Base-by-base conservation (phyloP, 2,113 vertebrate genomes). In the Menidia beryllina region DNA sequence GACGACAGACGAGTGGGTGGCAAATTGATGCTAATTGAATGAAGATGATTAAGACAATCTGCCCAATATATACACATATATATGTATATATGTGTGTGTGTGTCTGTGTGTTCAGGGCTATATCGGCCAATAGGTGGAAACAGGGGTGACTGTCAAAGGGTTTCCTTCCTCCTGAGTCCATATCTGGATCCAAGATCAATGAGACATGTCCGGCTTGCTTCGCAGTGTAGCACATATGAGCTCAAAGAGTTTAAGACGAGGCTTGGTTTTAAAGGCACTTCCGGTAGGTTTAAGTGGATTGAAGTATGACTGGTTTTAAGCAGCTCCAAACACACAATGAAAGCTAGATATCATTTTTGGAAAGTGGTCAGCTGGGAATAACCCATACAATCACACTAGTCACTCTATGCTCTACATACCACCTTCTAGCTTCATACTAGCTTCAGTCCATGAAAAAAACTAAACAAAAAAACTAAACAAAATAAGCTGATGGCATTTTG, bases 321-420 rank as follows among this genome's bases (percentile, higher is more conserved):
- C 51, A 34, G 53, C 43, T 61, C 7, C 43, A 55, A 24, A 45
- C 36, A 7, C 25, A 45, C 36, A 52, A 3, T 25, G n/a, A 34
- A 6, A 67, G 57, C 48, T 36, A 45, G 63, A 63, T n/a, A n/a
- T 51, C 19, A 27, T 48, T 39, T 52, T 19, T 53, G 13, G 1
- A 25, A 15, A 61, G 45, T 55, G 72, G 51, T 79, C 49, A 58
- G 55, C 27, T 23, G 30, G 52, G 69, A 49, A 54, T 83, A 81
- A 82, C 76, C 81, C 71, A 77, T 62, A 79, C 84, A n/a, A 77
- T 81, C 54, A 53, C 50, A 79, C 69, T 21, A 52, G 50, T 48
- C 50, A n/a, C 23, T 52, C 63, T 39, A 60, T 83, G 43, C 30
- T 75, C 48, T 66, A 34, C 57, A 74, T 57, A 43, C 60, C 67